A percentile compares a stretch with the other conserved stretches of the same genome.
phyloP scores from a whole-genome alignment of 2,113 vertebrate genomes.

The Fukomys damarensis region DNA sequence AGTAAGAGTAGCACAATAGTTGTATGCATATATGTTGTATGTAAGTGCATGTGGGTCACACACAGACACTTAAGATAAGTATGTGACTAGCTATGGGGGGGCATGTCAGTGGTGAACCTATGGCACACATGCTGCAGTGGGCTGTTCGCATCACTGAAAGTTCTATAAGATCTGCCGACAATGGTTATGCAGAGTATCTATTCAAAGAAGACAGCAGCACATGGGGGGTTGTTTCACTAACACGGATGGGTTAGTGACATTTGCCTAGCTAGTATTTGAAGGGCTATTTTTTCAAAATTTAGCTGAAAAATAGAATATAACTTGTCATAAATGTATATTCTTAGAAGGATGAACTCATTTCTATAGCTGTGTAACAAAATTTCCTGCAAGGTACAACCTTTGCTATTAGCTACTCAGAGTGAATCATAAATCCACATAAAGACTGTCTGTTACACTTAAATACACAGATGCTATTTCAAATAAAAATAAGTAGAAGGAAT shows the following conservation, averaged over 20 bases:
- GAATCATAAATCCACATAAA: background rate
- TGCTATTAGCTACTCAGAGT: background rate
- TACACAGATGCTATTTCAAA: background rate
- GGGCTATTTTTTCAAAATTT: background rate
- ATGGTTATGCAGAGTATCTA: background rate
- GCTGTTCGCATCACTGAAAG: background rate
- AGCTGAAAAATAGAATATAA: background rate
- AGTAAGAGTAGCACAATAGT: background rate
- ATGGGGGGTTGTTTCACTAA: background rate
- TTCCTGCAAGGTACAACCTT: background rate
- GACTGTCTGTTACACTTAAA: background rate
- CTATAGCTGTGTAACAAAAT: background rate
- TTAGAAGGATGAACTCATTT: constrained; percentile 40
- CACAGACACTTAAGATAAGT: background rate
- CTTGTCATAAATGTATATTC: background rate
- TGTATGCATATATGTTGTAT: background rate
- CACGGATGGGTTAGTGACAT: rapidly evolving
- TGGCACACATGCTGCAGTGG: background rate
- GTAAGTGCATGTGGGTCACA: background rate
- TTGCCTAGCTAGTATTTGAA: background rate
- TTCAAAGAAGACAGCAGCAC: background rate
- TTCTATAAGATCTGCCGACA: background rate
- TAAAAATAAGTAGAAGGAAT: background rate
- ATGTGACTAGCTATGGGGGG: background rate
- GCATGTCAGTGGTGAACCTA: background rate